Evolutionary conservation across 2,888 invertebrate species (phyloP), one percentile per base, ranked within the genome.

Genomic region (Therioaphis trifolii): DNA sequence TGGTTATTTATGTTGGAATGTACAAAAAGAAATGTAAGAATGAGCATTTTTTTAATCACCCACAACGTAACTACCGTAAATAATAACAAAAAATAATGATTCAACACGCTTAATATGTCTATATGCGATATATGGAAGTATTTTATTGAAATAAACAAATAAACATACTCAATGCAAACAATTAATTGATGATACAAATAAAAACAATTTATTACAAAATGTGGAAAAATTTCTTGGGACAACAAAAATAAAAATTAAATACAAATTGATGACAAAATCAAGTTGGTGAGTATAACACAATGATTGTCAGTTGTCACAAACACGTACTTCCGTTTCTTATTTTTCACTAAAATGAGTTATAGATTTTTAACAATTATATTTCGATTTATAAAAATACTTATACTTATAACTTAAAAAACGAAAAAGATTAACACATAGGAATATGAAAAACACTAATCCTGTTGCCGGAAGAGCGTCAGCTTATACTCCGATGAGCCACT

Each of bases 61-160:
- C n/a, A n/a, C n/a, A n/a, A n/a, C n/a, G n/a, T n/a, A n/a, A n/a
- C n/a, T n/a, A n/a, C n/a, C n/a, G n/a, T n/a, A n/a, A n/a, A n/a
- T n/a, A n/a, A n/a, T n/a, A n/a, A n/a, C n/a, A n/a, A n/a, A n/a
- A n/a, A n/a, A n/a, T n/a, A n/a, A n/a, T n/a, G n/a, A n/a, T n/a
- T n/a, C n/a, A n/a, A n/a, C n/a, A n/a, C n/a, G n/a, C n/a, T n/a
- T n/a, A n/a, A n/a, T n/a, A n/a, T n/a, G n/a, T n/a, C n/a, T n/a
- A n/a, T n/a, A n/a, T n/a, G n/a, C n/a, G n/a, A n/a, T n/a, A n/a
- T 5, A 15, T 71, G 14, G 75, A 58, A 24, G 43, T 61, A 58
- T 75, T 75, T 58, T 75, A 75, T 58, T 61, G 40, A 27, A 61
- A 75, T 35, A 75, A 58, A n/a, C n/a, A n/a, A n/a, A n/a, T n/a